Base-by-base conservation (phyloP, 2,888 invertebrate species). In the Microplitis manilae region DNA sequence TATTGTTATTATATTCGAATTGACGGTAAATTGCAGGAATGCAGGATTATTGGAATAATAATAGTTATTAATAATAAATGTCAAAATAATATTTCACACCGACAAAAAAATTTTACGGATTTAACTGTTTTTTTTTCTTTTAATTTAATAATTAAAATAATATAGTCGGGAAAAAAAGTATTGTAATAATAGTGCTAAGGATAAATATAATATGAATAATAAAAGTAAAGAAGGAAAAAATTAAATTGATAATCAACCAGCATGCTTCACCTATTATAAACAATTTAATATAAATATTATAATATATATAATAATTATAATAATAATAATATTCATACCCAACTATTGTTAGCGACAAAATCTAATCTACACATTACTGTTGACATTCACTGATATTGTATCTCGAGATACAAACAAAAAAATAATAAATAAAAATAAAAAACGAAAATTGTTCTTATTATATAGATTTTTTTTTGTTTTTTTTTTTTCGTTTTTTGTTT, bases 191-290 rank as follows among this genome's bases (percentile, higher is more conserved):
- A 17, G 20, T 30, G 30, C 15, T 72, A 30, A 78, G 71, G 76
- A 68, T 20, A 20, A 20, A 20, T 20, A 20, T 20, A 20, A 20
- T 20, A 20, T 68, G 61, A 67, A 73, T 73, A 77, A 78, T 77
- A 70, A 68, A 75, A 76, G 68, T 69, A 77, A 68, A 78, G 70
- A 1, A 50, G 50, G 50, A 50, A 13, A 50, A 50, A 50, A 50
- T 9, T 9, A 9, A 50, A 78, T 77, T 76, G 70, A 79, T 70
- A 41, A 81, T 86, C 85, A 87, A 84, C 83, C 85, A 87, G 86
- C 88, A 88, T 88, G 88, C 88, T 84, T 88, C 82, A 85, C 87
- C 85, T 88, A 87, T 83, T 83, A 80, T 70, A 79, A 76, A 79
- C 75, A 79, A 83, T 83, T 83, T 77, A 80, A 80, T 84, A 82